phyloP scores from a whole-genome alignment of 2,888 invertebrate genomes.

The Heliconius cydno region DNA sequence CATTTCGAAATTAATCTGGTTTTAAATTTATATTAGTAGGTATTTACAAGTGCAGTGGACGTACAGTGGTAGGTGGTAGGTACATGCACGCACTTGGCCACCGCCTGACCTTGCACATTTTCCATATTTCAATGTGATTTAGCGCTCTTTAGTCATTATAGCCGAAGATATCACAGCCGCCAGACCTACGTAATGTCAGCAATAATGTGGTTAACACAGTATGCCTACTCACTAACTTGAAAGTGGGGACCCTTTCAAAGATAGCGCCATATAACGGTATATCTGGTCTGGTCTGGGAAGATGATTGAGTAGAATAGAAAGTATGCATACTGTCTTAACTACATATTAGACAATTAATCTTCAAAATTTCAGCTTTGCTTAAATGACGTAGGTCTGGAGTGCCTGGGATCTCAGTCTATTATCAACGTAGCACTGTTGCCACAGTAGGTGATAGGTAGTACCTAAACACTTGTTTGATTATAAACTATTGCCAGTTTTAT shows the following conservation, averaged over 20 bases:
- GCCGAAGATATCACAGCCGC: too few species aligned
- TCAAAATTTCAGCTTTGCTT: too few species aligned
- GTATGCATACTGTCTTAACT: too few species aligned
- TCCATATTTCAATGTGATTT: conserved; percentile 18
- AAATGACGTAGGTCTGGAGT: too few species aligned
- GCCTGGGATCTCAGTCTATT: not conserved
- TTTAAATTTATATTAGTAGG: not conserved
- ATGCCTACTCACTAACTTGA: too few species aligned
- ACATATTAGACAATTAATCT: too few species aligned
- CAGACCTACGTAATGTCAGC: too few species aligned
- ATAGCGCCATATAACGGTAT: too few species aligned
- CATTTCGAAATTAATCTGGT: conserved; percentile 11
- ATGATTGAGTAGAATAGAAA: too few species aligned
- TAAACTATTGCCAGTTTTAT: not conserved
- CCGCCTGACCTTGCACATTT: conserved; percentile 18
- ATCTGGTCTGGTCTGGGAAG: too few species aligned
- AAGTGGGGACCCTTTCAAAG: too few species aligned
- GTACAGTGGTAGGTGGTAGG: not conserved
- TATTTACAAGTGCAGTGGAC: not conserved
- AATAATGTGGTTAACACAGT: too few species aligned
- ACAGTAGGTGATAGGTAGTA: not conserved
- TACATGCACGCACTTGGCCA: conserved; percentile 17
- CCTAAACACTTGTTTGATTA: not conserved
- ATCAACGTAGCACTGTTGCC: not conserved
- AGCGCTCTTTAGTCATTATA: conserved; percentile 14